A percentile compares a stretch with the other conserved stretches of the same genome.
Conservation (phyloP, 2,113 vertebrate species). For the Butastur rufipennis region DNA sequence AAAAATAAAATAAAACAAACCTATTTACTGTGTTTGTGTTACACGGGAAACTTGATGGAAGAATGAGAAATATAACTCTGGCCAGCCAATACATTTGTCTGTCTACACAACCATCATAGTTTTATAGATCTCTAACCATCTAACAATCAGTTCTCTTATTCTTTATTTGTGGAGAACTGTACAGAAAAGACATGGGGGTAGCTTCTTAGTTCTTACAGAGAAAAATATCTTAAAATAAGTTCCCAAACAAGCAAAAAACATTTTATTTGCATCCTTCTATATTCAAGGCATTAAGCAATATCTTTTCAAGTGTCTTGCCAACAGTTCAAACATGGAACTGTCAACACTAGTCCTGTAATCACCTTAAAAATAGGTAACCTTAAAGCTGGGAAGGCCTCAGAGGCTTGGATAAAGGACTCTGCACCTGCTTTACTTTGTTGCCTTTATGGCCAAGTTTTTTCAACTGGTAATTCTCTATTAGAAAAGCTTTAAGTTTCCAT, state of each 20-base stretch:
- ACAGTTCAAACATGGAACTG: not conserved
- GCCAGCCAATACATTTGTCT: not conserved
- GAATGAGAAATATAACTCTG: not conserved
- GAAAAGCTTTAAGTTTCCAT: not conserved
- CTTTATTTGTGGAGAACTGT: not conserved
- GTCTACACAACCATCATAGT: not conserved
- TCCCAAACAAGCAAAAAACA: not conserved
- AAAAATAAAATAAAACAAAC: not conserved
- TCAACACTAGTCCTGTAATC: not conserved
- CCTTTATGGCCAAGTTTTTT: not conserved
- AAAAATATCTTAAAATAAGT: not conserved
- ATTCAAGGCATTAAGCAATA: not conserved
- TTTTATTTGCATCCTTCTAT: not conserved
- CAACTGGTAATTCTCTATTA: not conserved
- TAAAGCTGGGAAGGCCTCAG: not conserved
- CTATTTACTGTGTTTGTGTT: not conserved
- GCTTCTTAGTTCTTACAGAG: not conserved
- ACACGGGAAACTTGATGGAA: not conserved
- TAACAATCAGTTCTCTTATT: not conserved
- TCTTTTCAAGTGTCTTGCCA: not conserved
- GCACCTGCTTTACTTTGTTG: not conserved
- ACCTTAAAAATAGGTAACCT: not conserved
- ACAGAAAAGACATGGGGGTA: not conserved
- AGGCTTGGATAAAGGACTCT: not conserved
- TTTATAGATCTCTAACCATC: not conserved